phyloP scores from a whole-genome alignment of 2,888 invertebrate genomes.

The Petrophora chlorosata region DNA sequence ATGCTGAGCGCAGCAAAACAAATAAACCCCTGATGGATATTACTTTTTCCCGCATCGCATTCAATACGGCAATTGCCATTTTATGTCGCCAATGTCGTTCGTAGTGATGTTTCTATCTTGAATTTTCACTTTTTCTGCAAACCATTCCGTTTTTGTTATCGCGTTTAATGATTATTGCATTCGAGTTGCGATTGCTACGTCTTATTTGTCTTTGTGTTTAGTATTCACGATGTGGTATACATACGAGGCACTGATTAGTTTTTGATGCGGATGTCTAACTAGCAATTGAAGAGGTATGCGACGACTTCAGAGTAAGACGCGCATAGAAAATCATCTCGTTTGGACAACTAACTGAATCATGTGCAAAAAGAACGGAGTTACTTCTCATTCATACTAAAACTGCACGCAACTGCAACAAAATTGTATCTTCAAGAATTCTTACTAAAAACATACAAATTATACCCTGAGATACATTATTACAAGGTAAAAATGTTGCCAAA shows the following conservation, averaged over 20 bases:
- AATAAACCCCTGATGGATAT: constrained; percentile 41
- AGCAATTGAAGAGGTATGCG: constrained; percentile 12
- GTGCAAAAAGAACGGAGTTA: not conserved
- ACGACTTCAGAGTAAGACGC: constrained; percentile 5
- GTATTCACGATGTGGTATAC: constrained; percentile 4
- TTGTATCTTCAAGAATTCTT: too few species aligned
- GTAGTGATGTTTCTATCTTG: constrained; percentile 67
- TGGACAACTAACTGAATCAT: constrained; percentile 5
- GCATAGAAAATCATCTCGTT: constrained; percentile 1
- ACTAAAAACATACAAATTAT: too few species aligned
- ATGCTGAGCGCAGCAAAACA: constrained; percentile 61
- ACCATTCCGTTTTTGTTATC: constrained; percentile 39
- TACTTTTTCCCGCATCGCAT: constrained; percentile 51
- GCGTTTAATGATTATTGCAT: constrained; percentile 42
- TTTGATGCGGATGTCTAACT: constrained; percentile 20
- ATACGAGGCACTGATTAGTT: constrained; percentile 21
- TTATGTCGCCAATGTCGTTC: constrained; percentile 59
- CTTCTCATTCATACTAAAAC: too few species aligned
- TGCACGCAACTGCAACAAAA: too few species aligned
- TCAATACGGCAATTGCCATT: constrained; percentile 57
- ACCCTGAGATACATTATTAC: too few species aligned
- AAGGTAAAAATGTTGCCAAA: not conserved
- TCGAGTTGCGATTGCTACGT: constrained; percentile 31
- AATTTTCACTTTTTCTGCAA: constrained; percentile 36
- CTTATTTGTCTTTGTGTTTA: constrained; percentile 30